Evolutionary conservation across 1,140 invertebrate genomes (phyloP).

Genomic region (Apis florea): DNA sequence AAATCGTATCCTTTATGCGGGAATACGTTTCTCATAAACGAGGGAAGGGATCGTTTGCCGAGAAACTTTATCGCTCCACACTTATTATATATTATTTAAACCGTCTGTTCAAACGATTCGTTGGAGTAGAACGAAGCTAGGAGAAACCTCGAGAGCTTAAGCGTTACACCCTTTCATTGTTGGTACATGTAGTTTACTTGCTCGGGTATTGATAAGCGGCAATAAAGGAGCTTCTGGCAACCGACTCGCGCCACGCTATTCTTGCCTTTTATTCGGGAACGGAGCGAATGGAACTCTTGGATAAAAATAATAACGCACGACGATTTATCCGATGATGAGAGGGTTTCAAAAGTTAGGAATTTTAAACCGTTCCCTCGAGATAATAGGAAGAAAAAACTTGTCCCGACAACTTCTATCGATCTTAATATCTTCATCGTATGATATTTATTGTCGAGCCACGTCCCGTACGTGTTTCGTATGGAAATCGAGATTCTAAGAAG

Average conservation of each 20-base stretch:
- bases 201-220: not conserved
- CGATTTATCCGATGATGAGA: not conserved
- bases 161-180: conserved; percentile 7
- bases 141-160: not conserved
- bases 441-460: too few relatives aligned
- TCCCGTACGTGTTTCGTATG: not conserved
- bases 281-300: not conserved
- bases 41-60: not conserved
- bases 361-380: not conserved
- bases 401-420: not conserved
- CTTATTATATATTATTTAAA: not conserved
- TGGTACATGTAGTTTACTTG: not conserved
- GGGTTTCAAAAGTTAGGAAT: not conserved
- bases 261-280: not conserved
- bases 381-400: not conserved
- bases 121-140: not conserved
- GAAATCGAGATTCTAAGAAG: not conserved
- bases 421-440: not conserved
- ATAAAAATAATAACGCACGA: not conserved
- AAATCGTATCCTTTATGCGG: not conserved
- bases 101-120: not conserved
- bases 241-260: not conserved
- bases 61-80: not conserved
- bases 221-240: conserved; percentile 19
- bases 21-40: not conserved